Percentiles rank a stretch among this genome's conserved stretches.
Conservation (phyloP, 2,888 invertebrate genomes). For the Lordiphosa fenestrarum region DNA sequence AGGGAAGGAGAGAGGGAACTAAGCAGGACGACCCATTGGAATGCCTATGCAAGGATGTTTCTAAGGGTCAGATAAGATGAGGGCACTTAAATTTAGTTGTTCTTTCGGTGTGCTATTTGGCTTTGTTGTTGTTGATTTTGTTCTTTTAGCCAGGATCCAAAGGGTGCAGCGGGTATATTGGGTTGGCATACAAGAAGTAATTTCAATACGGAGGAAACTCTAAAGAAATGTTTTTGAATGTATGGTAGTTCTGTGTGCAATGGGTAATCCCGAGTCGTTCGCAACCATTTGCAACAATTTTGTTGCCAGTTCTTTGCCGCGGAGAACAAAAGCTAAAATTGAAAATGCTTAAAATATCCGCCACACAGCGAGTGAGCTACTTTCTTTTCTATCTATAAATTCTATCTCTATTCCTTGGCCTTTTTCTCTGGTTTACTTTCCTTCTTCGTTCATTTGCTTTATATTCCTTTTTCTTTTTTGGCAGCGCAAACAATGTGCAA, state of each 20-base stretch:
- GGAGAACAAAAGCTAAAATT: constrained; percentile 70
- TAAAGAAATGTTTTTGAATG: too few relatives aligned
- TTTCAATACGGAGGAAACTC: neutral
- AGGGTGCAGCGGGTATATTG: neutral
- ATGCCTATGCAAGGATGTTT: constrained; percentile 33
- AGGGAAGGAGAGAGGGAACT: neutral
- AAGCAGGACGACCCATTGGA: neutral
- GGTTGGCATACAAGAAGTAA: neutral
- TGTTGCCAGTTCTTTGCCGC: constrained; percentile 39
- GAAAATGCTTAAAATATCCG: constrained; percentile 70
- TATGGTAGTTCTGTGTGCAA: neutral
- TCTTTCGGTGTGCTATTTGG: constrained; percentile 15
- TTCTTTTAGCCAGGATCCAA: neutral
- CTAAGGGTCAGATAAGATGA: constrained; percentile 56
- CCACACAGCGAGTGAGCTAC: constrained; percentile 45
- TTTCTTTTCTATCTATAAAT: constrained; percentile 43
- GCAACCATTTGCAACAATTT: constrained; percentile 10
- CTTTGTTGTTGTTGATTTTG: constrained; percentile 29
- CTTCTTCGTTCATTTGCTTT: constrained; percentile 20
- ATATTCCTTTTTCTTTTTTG: constrained; percentile 24
- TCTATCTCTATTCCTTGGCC: constrained; percentile 56
- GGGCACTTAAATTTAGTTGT: constrained; percentile 70
- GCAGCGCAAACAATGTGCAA: constrained; percentile 64
- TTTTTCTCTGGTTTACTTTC: constrained; percentile 69
- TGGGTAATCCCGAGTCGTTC: neutral